Evolutionary conservation across 2,113 vertebrate species (phyloP).

Genomic region (Cisticola juncidis): DNA sequence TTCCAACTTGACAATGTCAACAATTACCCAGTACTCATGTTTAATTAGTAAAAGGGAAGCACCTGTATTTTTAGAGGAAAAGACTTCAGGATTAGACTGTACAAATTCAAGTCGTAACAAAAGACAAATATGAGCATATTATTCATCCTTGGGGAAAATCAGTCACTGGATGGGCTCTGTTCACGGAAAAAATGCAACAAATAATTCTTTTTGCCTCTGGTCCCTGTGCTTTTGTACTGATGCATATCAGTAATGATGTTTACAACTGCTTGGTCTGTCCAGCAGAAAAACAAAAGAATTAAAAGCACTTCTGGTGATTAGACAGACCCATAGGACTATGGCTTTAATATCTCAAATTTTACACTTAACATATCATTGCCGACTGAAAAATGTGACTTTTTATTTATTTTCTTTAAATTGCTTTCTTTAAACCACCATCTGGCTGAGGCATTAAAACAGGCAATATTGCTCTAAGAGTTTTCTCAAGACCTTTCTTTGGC

Average conservation of each 20-base stretch:
- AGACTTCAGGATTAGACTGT: slow-evolving; percentile 64
- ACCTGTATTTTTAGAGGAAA: slow-evolving; percentile 79
- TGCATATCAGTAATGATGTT: slow-evolving; percentile 1
- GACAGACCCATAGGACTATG: neutral
- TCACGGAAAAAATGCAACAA: slow-evolving; percentile 20
- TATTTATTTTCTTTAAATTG: slow-evolving; percentile 5
- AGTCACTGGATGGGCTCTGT: slow-evolving; percentile 44
- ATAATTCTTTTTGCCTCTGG: slow-evolving; percentile 32
- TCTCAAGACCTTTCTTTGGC: slow-evolving; percentile 46
- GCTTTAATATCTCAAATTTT: slow-evolving; percentile 31
- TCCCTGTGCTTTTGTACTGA: slow-evolving; percentile 30
- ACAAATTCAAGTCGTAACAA: slow-evolving; percentile 64
- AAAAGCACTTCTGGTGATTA: neutral
- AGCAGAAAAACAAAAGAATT: slow-evolving; percentile 1
- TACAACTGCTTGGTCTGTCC: slow-evolving; percentile 10
- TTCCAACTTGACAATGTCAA: slow-evolving; percentile 39
- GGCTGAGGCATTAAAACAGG: slow-evolving; percentile 38
- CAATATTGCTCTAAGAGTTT: slow-evolving; percentile 32
- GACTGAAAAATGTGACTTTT: slow-evolving; percentile 20
- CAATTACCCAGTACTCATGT: slow-evolving; percentile 48
- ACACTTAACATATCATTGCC: neutral
- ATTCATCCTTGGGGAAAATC: slow-evolving; percentile 67
- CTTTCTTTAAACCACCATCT: slow-evolving; percentile 43
- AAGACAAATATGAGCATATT: slow-evolving; percentile 71
- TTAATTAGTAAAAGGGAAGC: slow-evolving; percentile 80